Base-by-base conservation (phyloP, 2,797 vertebrate species). In the Pantherophis alleghaniensis region DNA sequence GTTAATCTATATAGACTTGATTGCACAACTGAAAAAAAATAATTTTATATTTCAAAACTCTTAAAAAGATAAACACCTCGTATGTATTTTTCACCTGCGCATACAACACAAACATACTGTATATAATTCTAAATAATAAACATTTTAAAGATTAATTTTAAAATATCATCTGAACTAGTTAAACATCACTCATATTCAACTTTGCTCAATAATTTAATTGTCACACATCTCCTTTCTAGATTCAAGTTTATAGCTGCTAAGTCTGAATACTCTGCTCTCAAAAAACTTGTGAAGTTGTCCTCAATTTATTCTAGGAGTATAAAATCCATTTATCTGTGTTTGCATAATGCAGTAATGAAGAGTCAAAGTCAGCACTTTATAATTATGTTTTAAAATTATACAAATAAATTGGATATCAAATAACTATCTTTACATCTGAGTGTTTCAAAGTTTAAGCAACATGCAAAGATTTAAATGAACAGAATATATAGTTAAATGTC, bases 401-500 rank as follows among this genome's bases (percentile, higher is more conserved):
- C 95, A 94, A 89, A 94, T 93, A 92, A 42, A 90, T 61, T 94
- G 92, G 91, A 93, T 91, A 96, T 63, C 0, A 66, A 92, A 96
- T 88, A 92, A 95, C 95, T 91, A 53, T 88, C 91, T 94, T 92
- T 95, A 96, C 93, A 95, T 2, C 88, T 42, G 94, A 57, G 91
- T 94, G 91, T 69, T 92, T 93, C 32, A 94, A 94, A 96, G 93
- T 95, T 88, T 16, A 42, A 95, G 93, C 12, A 0, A 96, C 97
- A 97, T 97, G 97, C 97, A 96, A 96, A 0, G 0, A 74, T 94
- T 96, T 92, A 96, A 94, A 94, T 88, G 83, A 90, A 92, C 90
- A 83, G 87, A 93, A 87, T 2, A 0, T 83, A 86, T 91, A 91
- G 83, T 95, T 95, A 95, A 91, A 95, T 90, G 94, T 88, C 13